A percentile compares a stretch with the other conserved stretches of the same genome.
phyloP scores from a whole-genome alignment of 2,797 vertebrate species.

The Aphelocoma californica region DNA sequence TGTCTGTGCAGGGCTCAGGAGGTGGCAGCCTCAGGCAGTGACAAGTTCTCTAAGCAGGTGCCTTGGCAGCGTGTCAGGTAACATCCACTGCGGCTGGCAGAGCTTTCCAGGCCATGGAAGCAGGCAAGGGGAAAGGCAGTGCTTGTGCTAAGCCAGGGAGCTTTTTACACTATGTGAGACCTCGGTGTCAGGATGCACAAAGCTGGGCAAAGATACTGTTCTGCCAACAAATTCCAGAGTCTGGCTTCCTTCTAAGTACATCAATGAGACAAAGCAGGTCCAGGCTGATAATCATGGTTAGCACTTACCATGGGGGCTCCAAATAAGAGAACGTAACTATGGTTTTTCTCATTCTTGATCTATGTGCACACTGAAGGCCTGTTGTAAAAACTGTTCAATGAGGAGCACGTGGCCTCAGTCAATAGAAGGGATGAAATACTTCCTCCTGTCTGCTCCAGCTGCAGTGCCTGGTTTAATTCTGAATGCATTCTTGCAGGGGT shows the following conservation, averaged over 20 bases:
- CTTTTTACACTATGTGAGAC: not conserved
- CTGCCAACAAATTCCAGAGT: not conserved
- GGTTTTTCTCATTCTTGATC: not conserved
- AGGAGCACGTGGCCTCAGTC: fast-evolving
- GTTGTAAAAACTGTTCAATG: not conserved
- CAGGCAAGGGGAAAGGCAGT: not conserved
- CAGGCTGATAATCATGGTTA: not conserved
- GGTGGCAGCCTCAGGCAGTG: not conserved
- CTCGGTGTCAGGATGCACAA: not conserved
- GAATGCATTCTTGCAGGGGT: not conserved
- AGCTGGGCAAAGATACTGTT: not conserved
- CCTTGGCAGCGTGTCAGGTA: not conserved
- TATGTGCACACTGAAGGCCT: not conserved
- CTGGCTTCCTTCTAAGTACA: not conserved
- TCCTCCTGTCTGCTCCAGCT: not conserved
- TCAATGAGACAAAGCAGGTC: not conserved
- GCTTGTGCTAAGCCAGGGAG: not conserved
- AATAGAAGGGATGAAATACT: not conserved
- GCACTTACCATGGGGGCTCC: not conserved
- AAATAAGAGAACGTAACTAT: not conserved
- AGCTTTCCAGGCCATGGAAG: not conserved
- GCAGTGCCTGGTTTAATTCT: not conserved
- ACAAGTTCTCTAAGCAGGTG: not conserved
- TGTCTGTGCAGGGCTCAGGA: not conserved
- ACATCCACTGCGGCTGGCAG: not conserved